Percentiles rank a stretch among this genome's conserved stretches.
Conservation (phyloP, 2,113 vertebrate genomes). For the Motacilla tschutschensis region DNA sequence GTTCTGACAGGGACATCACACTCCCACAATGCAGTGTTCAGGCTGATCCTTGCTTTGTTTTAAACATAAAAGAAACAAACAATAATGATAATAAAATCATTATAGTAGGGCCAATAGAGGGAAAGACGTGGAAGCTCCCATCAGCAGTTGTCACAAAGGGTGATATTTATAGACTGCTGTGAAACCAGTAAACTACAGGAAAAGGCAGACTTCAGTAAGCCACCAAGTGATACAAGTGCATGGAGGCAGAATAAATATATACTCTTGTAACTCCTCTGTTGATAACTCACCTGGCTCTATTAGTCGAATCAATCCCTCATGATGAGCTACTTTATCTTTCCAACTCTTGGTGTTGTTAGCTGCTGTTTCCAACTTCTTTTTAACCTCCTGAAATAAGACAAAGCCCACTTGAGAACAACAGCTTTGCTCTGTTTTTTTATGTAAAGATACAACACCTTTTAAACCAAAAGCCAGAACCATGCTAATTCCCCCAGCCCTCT, state of each 20-base stretch:
- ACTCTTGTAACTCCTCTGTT: not conserved
- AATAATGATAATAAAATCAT: not conserved
- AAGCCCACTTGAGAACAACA: not conserved
- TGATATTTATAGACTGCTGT: not conserved
- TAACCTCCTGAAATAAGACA: constrained; percentile 79
- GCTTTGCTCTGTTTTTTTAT: not conserved
- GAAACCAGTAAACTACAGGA: not conserved
- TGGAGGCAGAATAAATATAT: not conserved
- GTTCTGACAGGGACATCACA: rapidly evolving
- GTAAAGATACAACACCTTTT: not conserved
- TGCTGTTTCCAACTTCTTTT: constrained; percentile 89
- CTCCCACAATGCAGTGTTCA: not conserved
- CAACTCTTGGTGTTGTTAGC: constrained; percentile 89
- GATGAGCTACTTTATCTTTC: constrained; percentile 95
- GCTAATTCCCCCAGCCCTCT: not conserved
- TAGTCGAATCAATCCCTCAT: constrained; percentile 90
- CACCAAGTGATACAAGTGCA: not conserved
- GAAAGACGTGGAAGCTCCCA: not conserved
- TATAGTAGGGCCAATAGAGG: not conserved
- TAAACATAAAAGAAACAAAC: not conserved
- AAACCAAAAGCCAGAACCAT: not conserved
- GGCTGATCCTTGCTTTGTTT: not conserved
- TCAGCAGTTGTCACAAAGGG: not conserved
- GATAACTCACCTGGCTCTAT: constrained; percentile 88
- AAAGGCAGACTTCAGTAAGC: not conserved